Percentiles rank a stretch among this genome's conserved stretches.
phyloP scores from a whole-genome alignment of 2,888 invertebrate genomes.

The Trissolcus japonicus region DNA sequence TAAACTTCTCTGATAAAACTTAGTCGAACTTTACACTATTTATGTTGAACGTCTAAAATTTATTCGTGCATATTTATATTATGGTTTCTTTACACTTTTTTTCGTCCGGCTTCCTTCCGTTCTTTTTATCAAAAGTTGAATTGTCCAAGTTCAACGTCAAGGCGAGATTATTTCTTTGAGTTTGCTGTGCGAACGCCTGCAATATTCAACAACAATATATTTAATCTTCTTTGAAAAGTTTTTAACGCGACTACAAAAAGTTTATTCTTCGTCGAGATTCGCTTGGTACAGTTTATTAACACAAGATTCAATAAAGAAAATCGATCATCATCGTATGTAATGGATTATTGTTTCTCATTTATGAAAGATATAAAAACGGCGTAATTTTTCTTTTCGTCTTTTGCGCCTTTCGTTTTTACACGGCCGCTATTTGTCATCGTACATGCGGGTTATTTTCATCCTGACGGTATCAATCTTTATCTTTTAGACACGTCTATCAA shows the following conservation, averaged over 20 bases:
- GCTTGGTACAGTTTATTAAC: not conserved
- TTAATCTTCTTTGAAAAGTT: conserved; percentile 2
- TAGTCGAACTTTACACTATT: conserved; percentile 36
- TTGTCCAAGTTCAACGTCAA: conserved; percentile 24
- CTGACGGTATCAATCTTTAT: conserved; percentile 13
- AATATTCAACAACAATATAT: conserved; percentile 4
- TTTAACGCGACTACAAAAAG: not conserved
- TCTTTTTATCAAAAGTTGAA: conserved; percentile 16
- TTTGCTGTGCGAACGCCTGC: not conserved
- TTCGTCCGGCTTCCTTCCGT: not conserved
- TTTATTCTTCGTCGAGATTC: conserved; percentile 3
- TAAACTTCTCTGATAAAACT: conserved; percentile 47
- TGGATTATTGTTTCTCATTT: conserved; percentile 1
- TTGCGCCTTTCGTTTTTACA: not conserved
- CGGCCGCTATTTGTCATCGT: conserved; percentile 8
- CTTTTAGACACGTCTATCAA: conserved; percentile 3
- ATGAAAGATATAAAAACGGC: not conserved
- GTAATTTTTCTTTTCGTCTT: conserved; percentile 2
- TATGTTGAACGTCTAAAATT: conserved; percentile 32
- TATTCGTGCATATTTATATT: conserved; percentile 11
- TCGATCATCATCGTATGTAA: not conserved
- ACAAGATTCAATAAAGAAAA: not conserved
- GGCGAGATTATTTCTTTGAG: conserved; percentile 26
- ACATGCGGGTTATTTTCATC: not conserved
- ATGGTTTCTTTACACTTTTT: conserved; percentile 3